phyloP scores from a whole-genome alignment of 2,797 vertebrate genomes.

The Orientallactaga sibirica region DNA sequence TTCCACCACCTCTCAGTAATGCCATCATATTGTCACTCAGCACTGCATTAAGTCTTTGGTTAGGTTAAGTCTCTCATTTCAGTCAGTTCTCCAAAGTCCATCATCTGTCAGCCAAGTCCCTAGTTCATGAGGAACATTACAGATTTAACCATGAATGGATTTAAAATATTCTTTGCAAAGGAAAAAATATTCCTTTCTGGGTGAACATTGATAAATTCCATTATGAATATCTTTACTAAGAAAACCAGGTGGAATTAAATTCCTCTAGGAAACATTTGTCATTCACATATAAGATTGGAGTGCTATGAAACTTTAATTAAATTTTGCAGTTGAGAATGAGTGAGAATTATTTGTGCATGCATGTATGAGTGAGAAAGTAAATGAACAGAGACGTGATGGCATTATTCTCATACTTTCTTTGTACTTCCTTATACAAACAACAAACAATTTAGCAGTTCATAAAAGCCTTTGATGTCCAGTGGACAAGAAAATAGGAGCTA shows the following conservation, averaged over 20 bases:
- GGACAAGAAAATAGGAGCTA: not conserved
- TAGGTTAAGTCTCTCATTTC: not conserved
- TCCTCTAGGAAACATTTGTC: not conserved
- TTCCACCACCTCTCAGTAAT: not conserved
- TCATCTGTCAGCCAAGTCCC: not conserved
- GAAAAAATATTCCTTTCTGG: not conserved
- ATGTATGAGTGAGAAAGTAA: not conserved
- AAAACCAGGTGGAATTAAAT: not conserved
- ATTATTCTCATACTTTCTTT: not conserved
- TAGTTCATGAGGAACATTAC: not conserved
- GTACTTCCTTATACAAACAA: not conserved
- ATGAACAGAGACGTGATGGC: not conserved
- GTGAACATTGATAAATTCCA: not conserved
- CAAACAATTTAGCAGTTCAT: not conserved
- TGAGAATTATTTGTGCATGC: not conserved
- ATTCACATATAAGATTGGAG: not conserved
- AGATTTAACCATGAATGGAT: not conserved
- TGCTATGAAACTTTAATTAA: not conserved
- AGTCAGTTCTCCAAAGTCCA: not conserved
- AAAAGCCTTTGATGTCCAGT: not conserved
- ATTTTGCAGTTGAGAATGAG: not conserved
- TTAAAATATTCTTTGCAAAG: not conserved
- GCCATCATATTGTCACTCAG: not conserved
- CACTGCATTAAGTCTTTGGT: not conserved
- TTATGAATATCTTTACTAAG: not conserved